phyloP scores from a whole-genome alignment of 2,797 vertebrate species.

The Eulemur mongoz region DNA sequence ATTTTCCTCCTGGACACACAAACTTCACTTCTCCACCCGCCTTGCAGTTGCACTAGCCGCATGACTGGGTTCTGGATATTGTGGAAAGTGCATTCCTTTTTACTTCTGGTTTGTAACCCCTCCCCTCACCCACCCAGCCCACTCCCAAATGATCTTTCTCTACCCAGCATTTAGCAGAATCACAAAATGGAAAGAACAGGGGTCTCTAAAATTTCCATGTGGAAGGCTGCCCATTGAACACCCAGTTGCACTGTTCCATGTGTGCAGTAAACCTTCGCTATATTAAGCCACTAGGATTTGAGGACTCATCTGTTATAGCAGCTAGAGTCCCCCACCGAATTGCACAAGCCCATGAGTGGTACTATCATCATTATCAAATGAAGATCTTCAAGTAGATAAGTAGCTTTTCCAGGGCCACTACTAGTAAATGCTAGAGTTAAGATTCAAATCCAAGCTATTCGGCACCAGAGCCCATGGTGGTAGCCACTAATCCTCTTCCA shows the following conservation, averaged over 20 bases:
- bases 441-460: not conserved
- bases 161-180: not conserved
- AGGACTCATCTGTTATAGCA: not conserved
- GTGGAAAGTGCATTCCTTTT: not conserved
- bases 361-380: not conserved
- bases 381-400: not conserved
- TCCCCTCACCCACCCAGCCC: not conserved
- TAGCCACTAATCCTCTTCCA: not conserved
- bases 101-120: not conserved
- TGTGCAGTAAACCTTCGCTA: not conserved
- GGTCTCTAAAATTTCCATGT: not conserved
- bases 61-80: not conserved
- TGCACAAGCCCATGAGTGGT: not conserved
- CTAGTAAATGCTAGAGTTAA: not conserved
- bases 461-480: not conserved
- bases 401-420: not conserved
- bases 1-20: not conserved
- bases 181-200: not conserved
- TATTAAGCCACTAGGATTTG: not conserved
- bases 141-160: not conserved
- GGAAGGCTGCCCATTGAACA: not conserved
- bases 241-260: not conserved
- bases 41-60: not conserved
- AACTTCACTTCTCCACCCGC: not conserved
- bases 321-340: not conserved